Conservation (phyloP, 2,797 vertebrate genomes). For the Coreius guichenoti region DNA sequence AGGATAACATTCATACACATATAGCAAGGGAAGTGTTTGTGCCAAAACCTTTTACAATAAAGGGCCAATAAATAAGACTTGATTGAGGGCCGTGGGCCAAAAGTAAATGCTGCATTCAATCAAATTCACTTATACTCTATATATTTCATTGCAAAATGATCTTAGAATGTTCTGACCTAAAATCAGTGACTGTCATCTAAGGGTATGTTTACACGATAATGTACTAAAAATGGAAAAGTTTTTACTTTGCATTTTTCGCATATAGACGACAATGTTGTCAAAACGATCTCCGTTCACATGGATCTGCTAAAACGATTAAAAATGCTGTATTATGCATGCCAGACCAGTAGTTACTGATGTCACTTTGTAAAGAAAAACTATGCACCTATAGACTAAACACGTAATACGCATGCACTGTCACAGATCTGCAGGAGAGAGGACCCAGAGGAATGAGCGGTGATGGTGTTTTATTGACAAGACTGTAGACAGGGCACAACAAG, state of each 20-base stretch:
- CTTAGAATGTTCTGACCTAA: no score
- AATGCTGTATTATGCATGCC: neutral
- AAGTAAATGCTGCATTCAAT: neutral
- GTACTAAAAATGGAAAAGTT: neutral
- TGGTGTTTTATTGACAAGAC: no score
- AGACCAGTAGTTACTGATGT: neutral
- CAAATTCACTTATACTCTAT: neutral
- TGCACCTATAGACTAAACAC: neutral
- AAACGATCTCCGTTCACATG: neutral
- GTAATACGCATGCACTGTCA: no score
- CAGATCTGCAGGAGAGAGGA: no score
- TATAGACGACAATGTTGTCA: neutral
- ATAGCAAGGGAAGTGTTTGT: neutral
- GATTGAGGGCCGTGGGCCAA: neutral
- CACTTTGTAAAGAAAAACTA: neutral
- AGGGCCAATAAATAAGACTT: neutral
- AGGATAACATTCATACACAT: neutral
- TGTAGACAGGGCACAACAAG: no score
- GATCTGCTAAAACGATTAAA: neutral
- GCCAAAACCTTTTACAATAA: neutral
- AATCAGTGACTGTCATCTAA: neutral
- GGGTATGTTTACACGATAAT: neutral
- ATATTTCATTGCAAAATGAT: neutral
- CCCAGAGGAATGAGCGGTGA: no score
- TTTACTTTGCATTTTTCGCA: neutral